phyloP scores from a whole-genome alignment of 2,113 vertebrate genomes.

The Psittacus erithacus region DNA sequence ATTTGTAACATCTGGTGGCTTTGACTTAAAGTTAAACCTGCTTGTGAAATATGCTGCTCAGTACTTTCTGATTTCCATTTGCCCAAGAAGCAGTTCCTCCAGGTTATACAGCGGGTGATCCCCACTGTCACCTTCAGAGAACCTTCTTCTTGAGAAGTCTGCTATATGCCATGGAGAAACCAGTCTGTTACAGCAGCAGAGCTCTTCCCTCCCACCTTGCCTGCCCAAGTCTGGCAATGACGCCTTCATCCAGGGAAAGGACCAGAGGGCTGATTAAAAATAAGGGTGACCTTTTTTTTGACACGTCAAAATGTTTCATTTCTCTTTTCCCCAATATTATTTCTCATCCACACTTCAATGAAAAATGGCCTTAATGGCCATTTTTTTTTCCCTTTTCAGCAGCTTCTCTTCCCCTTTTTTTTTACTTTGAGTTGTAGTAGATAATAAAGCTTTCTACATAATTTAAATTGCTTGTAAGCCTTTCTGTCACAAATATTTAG shows the following conservation, averaged over 20 bases:
- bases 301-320: conserved; percentile 36
- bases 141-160: neutral
- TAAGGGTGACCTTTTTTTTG: conserved; percentile 37
- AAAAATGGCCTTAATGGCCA: conserved; percentile 15
- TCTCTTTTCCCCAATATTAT: conserved; percentile 16
- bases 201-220: neutral
- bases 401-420: neutral
- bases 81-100: neutral
- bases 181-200: neutral
- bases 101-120: neutral
- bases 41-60: neutral
- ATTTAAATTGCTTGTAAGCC: conserved; percentile 28
- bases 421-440: neutral
- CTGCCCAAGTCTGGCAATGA: neutral
- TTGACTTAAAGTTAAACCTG: neutral
- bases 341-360: neutral
- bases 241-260: neutral
- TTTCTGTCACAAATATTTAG: conserved; percentile 19
- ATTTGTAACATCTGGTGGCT: neutral
- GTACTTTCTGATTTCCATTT: neutral
- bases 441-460: conserved; percentile 32
- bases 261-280: conserved; percentile 22
- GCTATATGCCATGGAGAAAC: neutral
- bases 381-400: neutral
- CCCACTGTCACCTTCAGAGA: neutral